Evolutionary conservation across 2,888 invertebrate genomes (phyloP), one percentile per base, ranked within the genome.

Genomic region (Troides helena): DNA sequence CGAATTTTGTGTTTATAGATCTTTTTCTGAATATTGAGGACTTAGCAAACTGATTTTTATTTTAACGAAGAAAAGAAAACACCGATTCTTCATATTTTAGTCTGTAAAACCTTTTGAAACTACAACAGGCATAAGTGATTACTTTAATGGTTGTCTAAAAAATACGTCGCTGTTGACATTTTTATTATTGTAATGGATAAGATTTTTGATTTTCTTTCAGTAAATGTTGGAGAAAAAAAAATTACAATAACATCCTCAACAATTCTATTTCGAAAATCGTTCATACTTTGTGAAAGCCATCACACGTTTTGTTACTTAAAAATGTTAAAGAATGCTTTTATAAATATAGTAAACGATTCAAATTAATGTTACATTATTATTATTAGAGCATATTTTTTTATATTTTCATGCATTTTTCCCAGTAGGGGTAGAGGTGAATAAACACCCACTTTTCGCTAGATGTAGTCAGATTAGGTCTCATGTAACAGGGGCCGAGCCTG

Each of bases 101-200:
- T 57, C 30, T 68, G 25, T 56, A 62, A 62, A 57, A 68, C 46
- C 43, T 62, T 62, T 68, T 43, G 57, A 58, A 62, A 30, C 25
- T 36, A 62, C 62, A 62, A 62, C 17, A 62, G 62, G 39, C 25
- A 57, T 21, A 57, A 68, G 62, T 67, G 67, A 67, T 67, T 62
- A 62, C 57, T 67, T 62, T 62, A 57, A 62, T 62, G 67, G 62
- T 57, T n/a, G 57, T 18, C 62, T 67, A 25, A 68, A 62, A 62
- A 62, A 39, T 53, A 25, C 62, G 30, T 25, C 53, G 50, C 21
- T 58, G 67, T 68, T 46, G 62, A 68, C 58, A 62, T 62, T 68
- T 43, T 61, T 62, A 67, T 68, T 62, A 58, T 62, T 62, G 39
- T 68, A 68, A 68, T 68, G 62, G 62, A 62, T 43, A 62, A 43